phyloP scores from a whole-genome alignment of 37 sponge, comb jelly and placozoan genomes.

The Beroe ovata region DNA sequence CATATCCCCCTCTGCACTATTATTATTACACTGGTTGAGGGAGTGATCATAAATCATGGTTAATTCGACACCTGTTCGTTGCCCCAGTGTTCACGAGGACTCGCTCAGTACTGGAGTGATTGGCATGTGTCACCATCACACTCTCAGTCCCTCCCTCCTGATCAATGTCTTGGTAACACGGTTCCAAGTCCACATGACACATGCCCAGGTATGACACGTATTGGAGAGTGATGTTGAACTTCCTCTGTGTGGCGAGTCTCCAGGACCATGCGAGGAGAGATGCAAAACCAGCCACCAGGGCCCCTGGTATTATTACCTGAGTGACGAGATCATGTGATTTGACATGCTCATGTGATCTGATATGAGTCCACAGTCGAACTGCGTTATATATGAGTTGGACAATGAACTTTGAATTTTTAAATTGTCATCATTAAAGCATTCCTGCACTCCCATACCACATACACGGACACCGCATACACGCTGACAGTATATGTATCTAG shows the following conservation, averaged over 20 bases:
- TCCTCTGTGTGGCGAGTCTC: background rate
- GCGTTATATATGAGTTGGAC: too few species aligned
- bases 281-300: background rate
- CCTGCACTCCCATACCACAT: too few species aligned
- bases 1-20: too few species aligned
- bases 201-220: conserved; percentile 15
- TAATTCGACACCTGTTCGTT: background rate
- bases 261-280: background rate
- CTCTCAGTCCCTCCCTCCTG: background rate
- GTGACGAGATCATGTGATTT: too few species aligned
- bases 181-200: conserved; percentile 11
- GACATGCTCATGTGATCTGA: too few species aligned
- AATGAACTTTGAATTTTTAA: too few species aligned
- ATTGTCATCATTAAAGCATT: too few species aligned
- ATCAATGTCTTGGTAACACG: background rate
- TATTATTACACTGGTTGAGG: too few species aligned
- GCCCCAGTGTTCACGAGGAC: background rate
- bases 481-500: too few species aligned
- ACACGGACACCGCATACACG: too few species aligned
- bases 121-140: background rate
- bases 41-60: too few species aligned
- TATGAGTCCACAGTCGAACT: too few species aligned
- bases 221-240: background rate
- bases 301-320: conserved; percentile 4
- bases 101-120: background rate